Evolutionary conservation across 1,140 invertebrate genomes (phyloP), one percentile per base, ranked within the genome.

Genomic region (Aphis craccivora): DNA sequence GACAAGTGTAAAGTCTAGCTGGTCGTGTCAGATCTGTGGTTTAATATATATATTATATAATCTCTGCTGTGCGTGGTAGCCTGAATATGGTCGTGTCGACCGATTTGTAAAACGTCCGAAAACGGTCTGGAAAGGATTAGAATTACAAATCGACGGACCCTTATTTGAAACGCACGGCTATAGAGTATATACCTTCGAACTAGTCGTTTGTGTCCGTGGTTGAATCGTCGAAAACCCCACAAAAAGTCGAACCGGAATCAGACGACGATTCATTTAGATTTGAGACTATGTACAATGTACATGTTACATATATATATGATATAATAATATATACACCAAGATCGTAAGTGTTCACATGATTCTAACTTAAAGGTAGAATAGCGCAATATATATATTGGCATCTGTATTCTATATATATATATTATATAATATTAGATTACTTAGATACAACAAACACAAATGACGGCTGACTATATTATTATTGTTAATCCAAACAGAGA

Each of bases 91-190:
- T n/a, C 60, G 30, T 18, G 60, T 76, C 30, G 30, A 76, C 60
- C 60, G 60, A 76, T 76, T 76, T 76, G 60, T 76, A 76, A 76
- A 76, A 76, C 30, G n/a, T 76, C 60, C 60, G 60, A 76, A 76
- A 76, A 76, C 60, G n/a, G 60, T 76, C n/a, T 76, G 30, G 14
- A 76, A 76, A 76, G 60, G 60, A 76, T 76, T n/a, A 76, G 60
- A 76, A 76, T 76, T 76, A 76, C 60, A 76, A 76, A 76, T 76
- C 60, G 60, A 76, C 30, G 14, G 60, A 76, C 60, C 60, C n/a
- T 76, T 76, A 76, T 76, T 76, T 76, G 30, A 76, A 76, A 76
- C 60, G 11, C 30, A 76, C 60, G 1, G 14, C 30, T 25, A 60
- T 40, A 40, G 37, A 40, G 37, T 40, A 40, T 60, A 60, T 18